Evolutionary conservation across 2,888 invertebrate species (phyloP).

Genomic region (Eupithecia insigniata): DNA sequence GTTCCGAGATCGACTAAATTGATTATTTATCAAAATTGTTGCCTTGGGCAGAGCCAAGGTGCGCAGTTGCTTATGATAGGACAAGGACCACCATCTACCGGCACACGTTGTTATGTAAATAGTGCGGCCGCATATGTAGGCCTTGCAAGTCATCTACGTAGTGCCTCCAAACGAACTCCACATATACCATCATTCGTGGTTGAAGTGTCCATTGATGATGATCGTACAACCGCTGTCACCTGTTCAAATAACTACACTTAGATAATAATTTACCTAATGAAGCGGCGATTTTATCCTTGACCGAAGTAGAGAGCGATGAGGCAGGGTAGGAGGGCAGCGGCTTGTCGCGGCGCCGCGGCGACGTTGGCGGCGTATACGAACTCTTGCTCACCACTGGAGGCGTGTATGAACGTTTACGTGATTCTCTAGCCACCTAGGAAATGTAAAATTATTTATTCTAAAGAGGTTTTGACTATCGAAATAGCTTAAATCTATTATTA

Average conservation of each 20-base stretch:
- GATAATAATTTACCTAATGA: slow-evolving; percentile 65
- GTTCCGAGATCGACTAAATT: neutral
- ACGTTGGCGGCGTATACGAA: slow-evolving; percentile 76
- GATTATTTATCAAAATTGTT: neutral
- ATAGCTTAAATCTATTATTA: neutral
- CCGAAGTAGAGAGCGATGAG: slow-evolving; percentile 74
- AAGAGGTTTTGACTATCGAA: neutral
- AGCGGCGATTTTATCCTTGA: slow-evolving; percentile 81
- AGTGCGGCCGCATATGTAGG: neutral
- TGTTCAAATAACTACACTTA: neutral
- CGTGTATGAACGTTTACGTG: slow-evolving; percentile 76
- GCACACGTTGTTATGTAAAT: neutral
- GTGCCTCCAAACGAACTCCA: neutral
- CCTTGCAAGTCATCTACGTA: neutral
- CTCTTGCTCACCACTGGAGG: slow-evolving; percentile 57
- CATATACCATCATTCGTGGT: neutral
- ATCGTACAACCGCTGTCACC: neutral
- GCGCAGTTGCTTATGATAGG: neutral
- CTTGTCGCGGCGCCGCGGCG: slow-evolving; percentile 69
- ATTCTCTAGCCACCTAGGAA: slow-evolving; percentile 64
- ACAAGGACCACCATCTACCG: neutral
- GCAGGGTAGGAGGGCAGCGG: slow-evolving; percentile 68
- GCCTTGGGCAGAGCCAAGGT: neutral
- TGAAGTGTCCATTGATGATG: neutral
- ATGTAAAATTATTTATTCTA: neutral